Evolutionary conservation across 1,140 invertebrate genomes (phyloP).

Genomic region (Apis laboriosa): DNA sequence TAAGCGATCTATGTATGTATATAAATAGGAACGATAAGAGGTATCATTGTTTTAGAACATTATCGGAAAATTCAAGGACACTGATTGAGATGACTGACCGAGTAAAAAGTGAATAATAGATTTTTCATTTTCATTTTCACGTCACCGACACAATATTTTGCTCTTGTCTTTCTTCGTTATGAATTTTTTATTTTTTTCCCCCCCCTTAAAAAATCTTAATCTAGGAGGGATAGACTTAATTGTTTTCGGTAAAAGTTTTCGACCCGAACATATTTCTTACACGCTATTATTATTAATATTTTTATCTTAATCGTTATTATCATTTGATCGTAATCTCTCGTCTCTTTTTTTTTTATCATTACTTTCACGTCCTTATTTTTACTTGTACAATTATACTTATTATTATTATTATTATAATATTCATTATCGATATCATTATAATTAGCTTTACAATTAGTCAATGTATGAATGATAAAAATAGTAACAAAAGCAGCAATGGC

Average conservation of each 20-base stretch:
- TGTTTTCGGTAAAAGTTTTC: conserved; percentile 31
- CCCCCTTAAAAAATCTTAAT: conserved; percentile 34
- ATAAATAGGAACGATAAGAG: conserved; percentile 61
- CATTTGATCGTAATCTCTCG: too few relatives aligned
- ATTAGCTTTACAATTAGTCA: too few relatives aligned
- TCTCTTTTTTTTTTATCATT: too few relatives aligned
- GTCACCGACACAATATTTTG: conserved; percentile 5
- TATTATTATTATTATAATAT: too few relatives aligned
- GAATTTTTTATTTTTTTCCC: too few relatives aligned
- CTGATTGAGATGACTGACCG: conserved; percentile 47
- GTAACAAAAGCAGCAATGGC: too few relatives aligned
- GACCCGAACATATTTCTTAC: conserved; percentile 25
- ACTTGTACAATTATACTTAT: too few relatives aligned
- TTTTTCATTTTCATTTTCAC: not conserved
- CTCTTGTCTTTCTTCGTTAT: not conserved
- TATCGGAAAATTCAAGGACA: conserved; percentile 42
- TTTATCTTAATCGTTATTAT: conserved; percentile 16
- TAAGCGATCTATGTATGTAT: conserved; percentile 59
- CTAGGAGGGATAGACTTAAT: conserved; percentile 53
- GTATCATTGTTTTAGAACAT: conserved; percentile 57
- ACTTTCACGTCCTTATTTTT: too few relatives aligned
- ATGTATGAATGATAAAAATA: too few relatives aligned
- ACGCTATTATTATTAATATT: conserved; percentile 48
- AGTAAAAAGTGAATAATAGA: conserved; percentile 28
- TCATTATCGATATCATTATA: too few relatives aligned